Percentiles rank a stretch among this genome's conserved stretches.
These are phyloP conservation scores for Malthinus flaveolus DNA, from an alignment of 2,888 invertebrate species.

Conservation along the genomic window DNA sequence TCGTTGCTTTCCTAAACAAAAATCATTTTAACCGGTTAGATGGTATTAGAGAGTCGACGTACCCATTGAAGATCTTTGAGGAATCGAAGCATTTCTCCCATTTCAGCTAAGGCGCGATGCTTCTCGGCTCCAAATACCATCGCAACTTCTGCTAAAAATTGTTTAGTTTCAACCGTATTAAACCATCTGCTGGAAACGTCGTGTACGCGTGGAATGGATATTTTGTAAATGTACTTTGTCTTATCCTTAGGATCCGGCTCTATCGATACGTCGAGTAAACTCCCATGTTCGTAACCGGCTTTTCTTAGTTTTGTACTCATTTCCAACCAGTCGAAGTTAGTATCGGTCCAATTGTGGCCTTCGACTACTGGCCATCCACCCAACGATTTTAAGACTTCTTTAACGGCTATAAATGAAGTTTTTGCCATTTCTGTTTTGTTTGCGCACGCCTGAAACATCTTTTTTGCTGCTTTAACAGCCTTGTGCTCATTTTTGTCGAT, in stretches of 20 bases:
- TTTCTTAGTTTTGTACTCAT: conserved; percentile 37
- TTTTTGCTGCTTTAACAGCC: conserved; percentile 10
- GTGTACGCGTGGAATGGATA: conserved; percentile 15
- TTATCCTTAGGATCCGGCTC: conserved; percentile 13
- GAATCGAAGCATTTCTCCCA: neutral
- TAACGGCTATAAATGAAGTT: conserved; percentile 26
- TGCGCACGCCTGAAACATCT: conserved; percentile 37
- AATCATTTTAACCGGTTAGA: neutral
- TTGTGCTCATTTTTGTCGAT: conserved; percentile 17
- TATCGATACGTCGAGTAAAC: conserved; percentile 6
- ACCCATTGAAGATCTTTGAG: conserved; percentile 4
- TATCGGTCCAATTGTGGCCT: conserved; percentile 33
- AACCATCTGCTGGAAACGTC: conserved; percentile 15
- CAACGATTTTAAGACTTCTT: conserved; percentile 35
- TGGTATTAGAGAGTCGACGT: neutral
- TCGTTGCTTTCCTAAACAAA: conserved; percentile 1
- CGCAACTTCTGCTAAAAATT: conserved; percentile 15
- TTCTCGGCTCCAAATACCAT: conserved; percentile 10
- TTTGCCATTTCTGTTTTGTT: conserved; percentile 32
- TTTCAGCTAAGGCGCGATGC: conserved; percentile 7
- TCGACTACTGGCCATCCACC: conserved; percentile 45
- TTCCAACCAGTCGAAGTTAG: conserved; percentile 39
- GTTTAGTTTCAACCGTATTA: conserved; percentile 9
- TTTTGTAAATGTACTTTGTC: conserved; percentile 15
- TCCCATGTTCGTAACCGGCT: conserved; percentile 36